These are phyloP conservation scores for Bombus picipes DNA, from an alignment of 1,140 invertebrate species.

Conservation along the genomic window DNA sequence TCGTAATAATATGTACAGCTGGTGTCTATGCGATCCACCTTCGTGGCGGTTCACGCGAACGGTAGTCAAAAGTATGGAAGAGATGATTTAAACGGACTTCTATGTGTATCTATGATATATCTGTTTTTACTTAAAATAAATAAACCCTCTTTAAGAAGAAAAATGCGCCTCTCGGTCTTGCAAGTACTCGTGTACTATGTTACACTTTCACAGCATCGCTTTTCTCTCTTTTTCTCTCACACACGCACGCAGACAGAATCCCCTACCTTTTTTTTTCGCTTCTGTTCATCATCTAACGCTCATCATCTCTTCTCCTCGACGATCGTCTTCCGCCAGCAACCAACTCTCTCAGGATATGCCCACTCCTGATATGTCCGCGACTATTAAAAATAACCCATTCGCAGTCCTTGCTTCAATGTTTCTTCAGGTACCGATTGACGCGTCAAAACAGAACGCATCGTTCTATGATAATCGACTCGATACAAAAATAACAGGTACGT, in stretches of 20 bases:
- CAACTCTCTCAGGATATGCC: constrained; percentile 74
- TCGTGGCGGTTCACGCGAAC: constrained; percentile 39
- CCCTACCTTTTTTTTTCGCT: not conserved
- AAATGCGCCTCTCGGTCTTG: constrained; percentile 61
- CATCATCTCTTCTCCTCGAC: not conserved
- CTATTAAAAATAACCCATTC: constrained; percentile 68
- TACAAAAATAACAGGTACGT: constrained; percentile 5
- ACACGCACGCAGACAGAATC: too few relatives aligned
- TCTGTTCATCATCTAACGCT: not conserved
- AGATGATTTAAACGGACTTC: constrained; percentile 63
- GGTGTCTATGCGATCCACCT: constrained; percentile 38
- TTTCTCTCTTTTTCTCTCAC: not conserved
- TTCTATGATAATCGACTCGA: constrained; percentile 28
- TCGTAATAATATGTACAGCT: constrained; percentile 62
- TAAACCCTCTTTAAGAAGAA: constrained; percentile 67
- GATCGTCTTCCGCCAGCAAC: constrained; percentile 60
- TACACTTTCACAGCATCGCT: not conserved
- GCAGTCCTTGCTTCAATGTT: constrained; percentile 71
- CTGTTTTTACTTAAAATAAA: constrained; percentile 76
- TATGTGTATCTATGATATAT: constrained; percentile 63
- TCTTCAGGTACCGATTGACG: constrained; percentile 78
- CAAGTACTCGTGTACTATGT: constrained; percentile 7
- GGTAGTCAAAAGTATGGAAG: constrained; percentile 67
- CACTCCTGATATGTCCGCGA: constrained; percentile 77
- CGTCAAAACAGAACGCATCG: constrained; percentile 58